phyloP scores from a whole-genome alignment of 2,888 invertebrate species.

The Drosophila buzzatii region DNA sequence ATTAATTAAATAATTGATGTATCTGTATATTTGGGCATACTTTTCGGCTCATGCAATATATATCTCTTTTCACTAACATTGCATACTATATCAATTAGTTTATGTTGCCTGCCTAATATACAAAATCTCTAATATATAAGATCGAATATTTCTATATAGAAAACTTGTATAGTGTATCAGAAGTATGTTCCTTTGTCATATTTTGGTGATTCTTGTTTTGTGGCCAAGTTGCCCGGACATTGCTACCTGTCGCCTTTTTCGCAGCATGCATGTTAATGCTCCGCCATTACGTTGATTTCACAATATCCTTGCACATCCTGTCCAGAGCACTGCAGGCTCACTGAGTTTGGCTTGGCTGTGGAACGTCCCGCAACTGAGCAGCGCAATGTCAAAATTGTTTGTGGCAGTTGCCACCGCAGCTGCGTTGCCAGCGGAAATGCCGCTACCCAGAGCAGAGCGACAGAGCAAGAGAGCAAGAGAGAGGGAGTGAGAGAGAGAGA shows the following conservation, averaged over 20 bases:
- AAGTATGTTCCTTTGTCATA: constrained; percentile 3
- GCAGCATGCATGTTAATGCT: constrained; percentile 70
- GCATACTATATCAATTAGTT: no score
- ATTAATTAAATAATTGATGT: no score
- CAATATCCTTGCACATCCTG: constrained; percentile 80
- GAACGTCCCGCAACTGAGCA: constrained; percentile 45
- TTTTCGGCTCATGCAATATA: no score
- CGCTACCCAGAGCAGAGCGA: constrained; percentile 27
- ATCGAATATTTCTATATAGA: background rate
- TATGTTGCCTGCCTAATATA: no score
- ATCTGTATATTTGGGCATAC: no score
- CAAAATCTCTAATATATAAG: no score
- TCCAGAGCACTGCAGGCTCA: constrained; percentile 49
- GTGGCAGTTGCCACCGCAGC: constrained; percentile 74
- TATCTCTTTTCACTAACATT: no score
- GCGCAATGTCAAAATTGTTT: constrained; percentile 76
- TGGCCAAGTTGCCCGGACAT: constrained; percentile 50
- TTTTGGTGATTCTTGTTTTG: constrained; percentile 40
- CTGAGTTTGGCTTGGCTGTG: constrained; percentile 2
- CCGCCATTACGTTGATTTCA: constrained; percentile 79
- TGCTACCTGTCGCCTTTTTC: constrained; percentile 62
- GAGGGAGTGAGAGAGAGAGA: background rate
- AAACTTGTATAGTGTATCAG: constrained; percentile 19
- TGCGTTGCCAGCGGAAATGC: constrained; percentile 77
- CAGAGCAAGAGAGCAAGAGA: background rate